phyloP scores from a whole-genome alignment of 2,797 vertebrate species.

The Setipinna tenuifilis region DNA sequence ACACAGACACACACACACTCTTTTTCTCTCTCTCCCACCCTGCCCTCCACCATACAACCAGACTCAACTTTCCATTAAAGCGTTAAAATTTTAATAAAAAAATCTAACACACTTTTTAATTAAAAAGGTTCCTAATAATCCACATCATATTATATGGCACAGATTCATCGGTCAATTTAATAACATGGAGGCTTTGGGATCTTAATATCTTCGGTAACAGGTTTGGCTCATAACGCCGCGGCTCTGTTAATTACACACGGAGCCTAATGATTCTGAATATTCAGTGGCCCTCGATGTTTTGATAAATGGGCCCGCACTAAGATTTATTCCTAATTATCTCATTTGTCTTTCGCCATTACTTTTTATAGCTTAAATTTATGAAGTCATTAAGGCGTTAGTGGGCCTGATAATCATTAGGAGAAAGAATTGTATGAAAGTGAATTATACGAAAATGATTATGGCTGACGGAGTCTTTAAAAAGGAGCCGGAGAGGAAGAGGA shows the following conservation, averaged over 20 bases:
- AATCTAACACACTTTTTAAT: slow-evolving; percentile 83
- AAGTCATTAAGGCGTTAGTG: slow-evolving; percentile 94
- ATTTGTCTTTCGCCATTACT: slow-evolving; percentile 99
- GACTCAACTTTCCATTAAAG: slow-evolving; percentile 84
- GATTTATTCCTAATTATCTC: slow-evolving; percentile 99
- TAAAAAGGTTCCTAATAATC: slow-evolving; percentile 89
- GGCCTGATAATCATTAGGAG: slow-evolving; percentile 89
- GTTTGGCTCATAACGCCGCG: slow-evolving; percentile 86
- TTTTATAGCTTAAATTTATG: slow-evolving; percentile 99
- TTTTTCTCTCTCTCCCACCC: too few species aligned
- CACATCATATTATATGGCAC: slow-evolving; percentile 86
- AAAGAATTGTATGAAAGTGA: slow-evolving; percentile 90
- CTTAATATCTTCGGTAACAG: slow-evolving; percentile 83
- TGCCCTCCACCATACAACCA: slow-evolving; percentile 71
- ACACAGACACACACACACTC: slow-evolving; percentile 45
- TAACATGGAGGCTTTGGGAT: slow-evolving; percentile 85
- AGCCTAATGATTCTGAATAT: slow-evolving; percentile 98
- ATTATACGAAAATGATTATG: slow-evolving; percentile 89
- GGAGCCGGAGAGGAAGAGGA: slow-evolving; percentile 64
- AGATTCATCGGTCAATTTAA: slow-evolving; percentile 90
- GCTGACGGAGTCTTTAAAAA: slow-evolving; percentile 87
- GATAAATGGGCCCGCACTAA: slow-evolving; percentile 96
- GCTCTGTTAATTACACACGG: slow-evolving; percentile 92
- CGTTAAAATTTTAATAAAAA: slow-evolving; percentile 80
- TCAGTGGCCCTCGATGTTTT: slow-evolving; percentile 93